phyloP scores from a whole-genome alignment of 2,888 invertebrate species.

The Catocala sponsa region DNA sequence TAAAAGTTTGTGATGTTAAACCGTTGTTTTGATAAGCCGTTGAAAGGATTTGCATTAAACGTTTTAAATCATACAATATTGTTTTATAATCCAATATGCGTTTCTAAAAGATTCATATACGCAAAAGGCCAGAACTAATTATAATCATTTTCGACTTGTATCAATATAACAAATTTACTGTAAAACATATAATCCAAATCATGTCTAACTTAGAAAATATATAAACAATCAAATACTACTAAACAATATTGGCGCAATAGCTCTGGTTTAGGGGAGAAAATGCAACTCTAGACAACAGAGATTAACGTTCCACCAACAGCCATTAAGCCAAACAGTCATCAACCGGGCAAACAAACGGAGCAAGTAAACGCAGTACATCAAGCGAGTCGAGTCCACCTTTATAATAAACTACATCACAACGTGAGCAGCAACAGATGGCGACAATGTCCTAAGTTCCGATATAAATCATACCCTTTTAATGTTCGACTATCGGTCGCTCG shows the following conservation, averaged over 20 bases:
- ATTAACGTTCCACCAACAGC: slow-evolving; percentile 12
- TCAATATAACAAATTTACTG: too few relatives aligned
- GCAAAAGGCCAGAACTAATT: too few relatives aligned
- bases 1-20: too few relatives aligned
- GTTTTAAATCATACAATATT: too few relatives aligned
- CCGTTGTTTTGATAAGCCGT: too few relatives aligned
- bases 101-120: too few relatives aligned
- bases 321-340: slow-evolving; percentile 43
- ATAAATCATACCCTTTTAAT: slow-evolving; percentile 87
- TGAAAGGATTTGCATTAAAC: too few relatives aligned
- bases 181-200: background rate
- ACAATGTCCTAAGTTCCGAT: slow-evolving; percentile 82
- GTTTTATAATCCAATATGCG: too few relatives aligned
- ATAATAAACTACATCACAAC: slow-evolving; percentile 77
- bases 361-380: slow-evolving; percentile 55
- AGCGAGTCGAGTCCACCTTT: slow-evolving; percentile 71
- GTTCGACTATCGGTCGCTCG: slow-evolving; percentile 78
- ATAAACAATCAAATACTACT: background rate
- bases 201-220: background rate
- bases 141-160: too few relatives aligned
- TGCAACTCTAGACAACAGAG: background rate
- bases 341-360: slow-evolving; percentile 37
- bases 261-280: background rate
- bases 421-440: slow-evolving; percentile 80
- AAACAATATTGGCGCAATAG: background rate